Evolutionary conservation across 2,888 invertebrate species (phyloP).

Genomic region (Buathra laborator): DNA sequence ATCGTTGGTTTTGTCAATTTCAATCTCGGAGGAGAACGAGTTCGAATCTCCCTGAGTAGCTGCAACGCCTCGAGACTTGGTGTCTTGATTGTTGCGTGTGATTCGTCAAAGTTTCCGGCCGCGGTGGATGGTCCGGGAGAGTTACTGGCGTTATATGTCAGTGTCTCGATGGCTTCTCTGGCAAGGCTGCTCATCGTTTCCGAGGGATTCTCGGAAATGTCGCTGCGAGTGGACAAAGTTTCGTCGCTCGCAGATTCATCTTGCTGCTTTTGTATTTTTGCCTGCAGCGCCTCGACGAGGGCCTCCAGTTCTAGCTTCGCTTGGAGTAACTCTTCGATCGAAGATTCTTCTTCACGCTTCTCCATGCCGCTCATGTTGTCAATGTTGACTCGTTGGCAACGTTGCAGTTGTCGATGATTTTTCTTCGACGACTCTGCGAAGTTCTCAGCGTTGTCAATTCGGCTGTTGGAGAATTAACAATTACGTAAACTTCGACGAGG

Average conservation of each 20-base stretch:
- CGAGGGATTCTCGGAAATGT: neutral
- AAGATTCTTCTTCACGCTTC: neutral
- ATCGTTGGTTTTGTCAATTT: slow-evolving; percentile 12
- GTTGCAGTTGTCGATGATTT: neutral
- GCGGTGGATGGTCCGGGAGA: slow-evolving; percentile 2
- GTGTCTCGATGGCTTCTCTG: neutral
- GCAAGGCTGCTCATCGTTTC: neutral
- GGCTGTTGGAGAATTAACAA: neutral
- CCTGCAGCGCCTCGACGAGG: neutral
- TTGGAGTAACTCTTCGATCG: neutral
- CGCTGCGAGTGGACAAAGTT: neutral
- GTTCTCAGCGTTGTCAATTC: neutral
- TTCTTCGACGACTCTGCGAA: neutral
- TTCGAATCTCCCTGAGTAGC: slow-evolving; percentile 6
- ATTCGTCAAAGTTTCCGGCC: neutral
- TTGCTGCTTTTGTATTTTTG: neutral
- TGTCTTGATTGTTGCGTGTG: neutral
- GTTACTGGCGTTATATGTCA: neutral
- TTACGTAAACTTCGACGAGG: slow-evolving; percentile 44
- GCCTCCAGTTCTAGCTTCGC: slow-evolving; percentile 8
- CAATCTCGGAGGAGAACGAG: neutral
- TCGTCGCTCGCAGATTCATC: neutral
- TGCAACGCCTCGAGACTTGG: slow-evolving; percentile 3
- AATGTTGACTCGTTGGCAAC: neutral
- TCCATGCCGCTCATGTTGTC: neutral